A percentile compares a stretch with the other conserved stretches of the same genome.
Evolutionary conservation across 2,888 invertebrate species (phyloP).

Genomic region (Colostygia pectinataria): DNA sequence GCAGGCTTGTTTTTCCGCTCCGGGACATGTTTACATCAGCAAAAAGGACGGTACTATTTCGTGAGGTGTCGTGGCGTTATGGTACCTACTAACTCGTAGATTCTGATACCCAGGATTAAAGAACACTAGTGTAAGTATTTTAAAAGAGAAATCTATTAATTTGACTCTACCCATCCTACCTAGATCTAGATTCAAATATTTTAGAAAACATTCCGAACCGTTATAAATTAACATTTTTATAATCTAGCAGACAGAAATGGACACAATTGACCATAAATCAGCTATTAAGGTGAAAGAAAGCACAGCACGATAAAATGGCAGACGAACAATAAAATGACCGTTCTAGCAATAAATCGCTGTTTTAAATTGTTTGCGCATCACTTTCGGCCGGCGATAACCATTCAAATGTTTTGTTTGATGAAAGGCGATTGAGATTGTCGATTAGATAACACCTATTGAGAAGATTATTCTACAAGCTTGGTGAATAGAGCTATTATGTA

Average conservation of each 20-base stretch:
- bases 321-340: constrained; percentile 9
- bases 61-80: too few relatives aligned
- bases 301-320: constrained; percentile 16
- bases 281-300: constrained; percentile 36
- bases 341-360: constrained; percentile 10
- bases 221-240: constrained; percentile 28
- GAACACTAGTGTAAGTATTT: too few relatives aligned
- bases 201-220: constrained; percentile 9
- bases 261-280: constrained; percentile 30
- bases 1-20: too few relatives aligned
- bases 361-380: too few relatives aligned
- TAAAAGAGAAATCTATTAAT: constrained; percentile 8
- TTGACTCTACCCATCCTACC: neutral
- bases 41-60: too few relatives aligned
- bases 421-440: constrained; percentile 3
- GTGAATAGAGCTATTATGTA: too few relatives aligned
- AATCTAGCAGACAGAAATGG: constrained; percentile 13
- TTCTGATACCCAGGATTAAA: too few relatives aligned
- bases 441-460: constrained; percentile 8
- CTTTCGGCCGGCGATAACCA: too few relatives aligned
- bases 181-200: constrained; percentile 7
- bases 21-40: too few relatives aligned
- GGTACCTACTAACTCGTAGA: too few relatives aligned
- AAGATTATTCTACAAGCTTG: neutral
- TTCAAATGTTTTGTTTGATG: too few relatives aligned